These are phyloP conservation scores for Sarcophaga caerulescens DNA, from an alignment of 2,888 invertebrate genomes.

Conservation along the genomic window DNA sequence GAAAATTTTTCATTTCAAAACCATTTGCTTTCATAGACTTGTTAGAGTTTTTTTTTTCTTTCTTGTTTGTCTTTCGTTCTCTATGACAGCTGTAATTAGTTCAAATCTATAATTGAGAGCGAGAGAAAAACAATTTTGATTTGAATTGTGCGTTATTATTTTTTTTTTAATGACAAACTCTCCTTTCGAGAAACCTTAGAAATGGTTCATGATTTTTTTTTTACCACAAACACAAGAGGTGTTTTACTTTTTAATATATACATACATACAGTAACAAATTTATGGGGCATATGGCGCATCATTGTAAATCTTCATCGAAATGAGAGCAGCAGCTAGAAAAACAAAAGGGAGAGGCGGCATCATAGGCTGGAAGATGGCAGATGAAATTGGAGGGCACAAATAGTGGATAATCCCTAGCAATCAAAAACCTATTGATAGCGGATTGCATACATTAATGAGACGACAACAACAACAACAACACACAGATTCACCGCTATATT, in stretches of 20 bases:
- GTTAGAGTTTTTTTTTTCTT: too few species aligned
- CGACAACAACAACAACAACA: background rate
- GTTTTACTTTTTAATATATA: background rate
- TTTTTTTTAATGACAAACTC: constrained; percentile 31
- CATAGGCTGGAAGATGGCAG: constrained; percentile 1
- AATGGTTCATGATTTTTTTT: constrained; percentile 13
- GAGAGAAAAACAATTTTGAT: background rate
- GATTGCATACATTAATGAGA: constrained; percentile 51
- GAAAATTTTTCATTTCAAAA: background rate
- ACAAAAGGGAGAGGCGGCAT: background rate
- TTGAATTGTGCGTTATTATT: background rate
- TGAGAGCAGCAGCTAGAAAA: background rate
- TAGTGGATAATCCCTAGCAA: constrained; percentile 57
- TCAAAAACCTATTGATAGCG: constrained; percentile 66
- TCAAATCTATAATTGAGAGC: background rate
- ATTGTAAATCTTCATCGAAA: constrained; percentile 40
- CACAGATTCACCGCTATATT: background rate
- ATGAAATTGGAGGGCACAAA: constrained; percentile 10
- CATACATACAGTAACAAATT: constrained; percentile 28
- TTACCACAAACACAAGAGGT: constrained; percentile 18
- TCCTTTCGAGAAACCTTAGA: constrained; percentile 63
- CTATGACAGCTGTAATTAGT: background rate
- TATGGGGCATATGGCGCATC: constrained; percentile 56
- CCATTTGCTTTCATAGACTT: background rate
- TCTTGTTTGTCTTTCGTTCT: too few species aligned